These are phyloP conservation scores for Rhingia rostrata DNA, from an alignment of 2,888 invertebrate genomes.

Conservation along the genomic window DNA sequence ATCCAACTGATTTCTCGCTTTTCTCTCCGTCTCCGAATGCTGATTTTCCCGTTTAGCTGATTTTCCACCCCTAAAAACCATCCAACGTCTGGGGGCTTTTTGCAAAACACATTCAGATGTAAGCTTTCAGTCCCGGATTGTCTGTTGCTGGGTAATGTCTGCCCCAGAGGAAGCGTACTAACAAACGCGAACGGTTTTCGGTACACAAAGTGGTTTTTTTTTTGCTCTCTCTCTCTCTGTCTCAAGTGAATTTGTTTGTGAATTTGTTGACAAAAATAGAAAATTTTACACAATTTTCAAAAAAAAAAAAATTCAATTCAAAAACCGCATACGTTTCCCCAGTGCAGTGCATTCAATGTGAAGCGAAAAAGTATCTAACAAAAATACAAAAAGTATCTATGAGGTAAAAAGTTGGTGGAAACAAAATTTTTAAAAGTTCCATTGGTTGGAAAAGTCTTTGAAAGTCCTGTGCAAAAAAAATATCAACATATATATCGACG, in stretches of 20 bases:
- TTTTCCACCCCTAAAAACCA: constrained; percentile 60
- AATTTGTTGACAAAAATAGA: constrained; percentile 71
- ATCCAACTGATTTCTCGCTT: constrained; percentile 17
- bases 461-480: constrained; percentile 28
- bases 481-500: not conserved
- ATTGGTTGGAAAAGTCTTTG: constrained; percentile 39
- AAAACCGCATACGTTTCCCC: constrained; percentile 2
- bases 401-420: constrained; percentile 9
- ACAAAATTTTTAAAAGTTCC: constrained; percentile 27
- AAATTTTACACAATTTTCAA: constrained; percentile 38
- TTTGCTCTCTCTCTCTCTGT: too few relatives aligned
- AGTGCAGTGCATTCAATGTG: constrained; percentile 4
- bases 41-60: constrained; percentile 54
- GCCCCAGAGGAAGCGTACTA: constrained; percentile 72
- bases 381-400: constrained; percentile 39
- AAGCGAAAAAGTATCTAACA: constrained; percentile 20
- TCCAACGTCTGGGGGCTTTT: constrained; percentile 70
- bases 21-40: not conserved
- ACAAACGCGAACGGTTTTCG: constrained; percentile 71
- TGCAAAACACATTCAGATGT: constrained; percentile 77
- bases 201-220: constrained; percentile 63
- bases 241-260: constrained; percentile 19
- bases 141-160: constrained; percentile 81
- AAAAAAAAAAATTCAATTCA: constrained; percentile 2
- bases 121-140: constrained; percentile 83